phyloP scores from a whole-genome alignment of 2,888 invertebrate genomes.

The Hypomecis punctinalis region DNA sequence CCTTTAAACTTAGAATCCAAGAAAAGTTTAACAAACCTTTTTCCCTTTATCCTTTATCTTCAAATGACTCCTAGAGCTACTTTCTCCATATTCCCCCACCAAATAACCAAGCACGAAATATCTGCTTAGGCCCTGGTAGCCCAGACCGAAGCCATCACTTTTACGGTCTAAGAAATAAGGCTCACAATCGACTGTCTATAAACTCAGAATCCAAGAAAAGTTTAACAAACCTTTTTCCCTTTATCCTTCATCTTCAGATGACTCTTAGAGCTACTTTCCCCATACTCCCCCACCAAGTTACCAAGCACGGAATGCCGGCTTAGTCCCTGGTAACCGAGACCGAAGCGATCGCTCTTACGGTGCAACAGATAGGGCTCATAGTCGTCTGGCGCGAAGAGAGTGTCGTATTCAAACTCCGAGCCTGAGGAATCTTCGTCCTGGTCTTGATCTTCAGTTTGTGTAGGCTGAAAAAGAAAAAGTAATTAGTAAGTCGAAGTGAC shows the following conservation, averaged over 20 bases:
- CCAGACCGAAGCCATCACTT: no score
- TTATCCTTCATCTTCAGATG: slow-evolving; percentile 77
- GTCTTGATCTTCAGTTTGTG: slow-evolving; percentile 41
- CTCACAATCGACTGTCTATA: slow-evolving; percentile 89
- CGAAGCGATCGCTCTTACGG: slow-evolving; percentile 93
- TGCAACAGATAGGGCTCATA: slow-evolving; percentile 89
- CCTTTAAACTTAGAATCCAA: no score
- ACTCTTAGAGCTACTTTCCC: slow-evolving; percentile 58
- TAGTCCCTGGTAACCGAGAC: slow-evolving; percentile 91
- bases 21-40: no score
- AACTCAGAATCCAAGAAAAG: not conserved
- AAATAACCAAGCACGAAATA: no score
- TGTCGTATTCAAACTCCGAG: slow-evolving; percentile 83
- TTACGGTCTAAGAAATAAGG: slow-evolving; percentile 61
- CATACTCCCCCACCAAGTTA: slow-evolving; percentile 66
- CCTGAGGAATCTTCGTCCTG: slow-evolving; percentile 60
- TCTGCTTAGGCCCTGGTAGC: slow-evolving; percentile 85
- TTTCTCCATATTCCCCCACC: slow-evolving; percentile 58
- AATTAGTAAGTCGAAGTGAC: not conserved
- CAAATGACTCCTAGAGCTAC: slow-evolving; percentile 65
- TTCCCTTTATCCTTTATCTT: not conserved
- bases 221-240: slow-evolving; percentile 69
- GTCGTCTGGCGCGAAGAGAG: slow-evolving; percentile 92
- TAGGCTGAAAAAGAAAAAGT: slow-evolving; percentile 50
- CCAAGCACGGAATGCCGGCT: slow-evolving; percentile 87